Evolutionary conservation across 2,113 vertebrate genomes (phyloP).

Genomic region (Pica pica): DNA sequence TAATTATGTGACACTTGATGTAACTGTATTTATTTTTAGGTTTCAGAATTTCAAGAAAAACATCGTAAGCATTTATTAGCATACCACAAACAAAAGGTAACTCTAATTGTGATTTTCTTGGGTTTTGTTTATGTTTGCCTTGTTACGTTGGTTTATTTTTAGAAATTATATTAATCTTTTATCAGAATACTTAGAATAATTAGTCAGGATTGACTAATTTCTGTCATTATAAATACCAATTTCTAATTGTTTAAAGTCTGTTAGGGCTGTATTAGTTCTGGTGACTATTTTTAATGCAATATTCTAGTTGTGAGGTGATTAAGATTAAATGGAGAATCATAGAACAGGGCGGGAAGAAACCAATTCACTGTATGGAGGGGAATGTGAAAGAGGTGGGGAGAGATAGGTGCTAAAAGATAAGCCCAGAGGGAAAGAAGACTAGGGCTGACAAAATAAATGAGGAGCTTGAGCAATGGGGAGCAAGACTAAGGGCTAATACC

Average conservation of each 20-base stretch:
- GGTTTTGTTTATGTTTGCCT: background rate
- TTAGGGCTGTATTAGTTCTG: background rate
- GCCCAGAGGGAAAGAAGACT: background rate
- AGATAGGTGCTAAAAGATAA: background rate
- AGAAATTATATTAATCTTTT: background rate
- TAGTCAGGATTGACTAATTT: background rate
- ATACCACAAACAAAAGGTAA: constrained; percentile 81
- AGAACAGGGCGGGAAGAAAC: background rate
- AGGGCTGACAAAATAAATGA: background rate
- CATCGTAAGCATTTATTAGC: constrained; percentile 79
- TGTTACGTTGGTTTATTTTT: background rate
- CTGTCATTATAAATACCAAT: background rate
- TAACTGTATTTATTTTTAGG: constrained; percentile 63
- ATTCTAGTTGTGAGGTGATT: background rate
- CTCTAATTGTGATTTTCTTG: background rate
- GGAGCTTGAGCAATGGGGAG: background rate
- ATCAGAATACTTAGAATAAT: background rate
- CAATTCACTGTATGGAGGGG: background rate
- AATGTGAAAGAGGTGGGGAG: background rate
- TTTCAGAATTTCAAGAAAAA: constrained; percentile 85
- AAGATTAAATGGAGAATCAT: background rate
- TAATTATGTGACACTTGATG: background rate
- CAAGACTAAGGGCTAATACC: background rate
- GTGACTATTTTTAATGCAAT: background rate
- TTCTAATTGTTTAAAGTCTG: background rate